These are phyloP conservation scores for Ectobius pallidus DNA, from an alignment of 2,888 invertebrate species.

Conservation along the genomic window DNA sequence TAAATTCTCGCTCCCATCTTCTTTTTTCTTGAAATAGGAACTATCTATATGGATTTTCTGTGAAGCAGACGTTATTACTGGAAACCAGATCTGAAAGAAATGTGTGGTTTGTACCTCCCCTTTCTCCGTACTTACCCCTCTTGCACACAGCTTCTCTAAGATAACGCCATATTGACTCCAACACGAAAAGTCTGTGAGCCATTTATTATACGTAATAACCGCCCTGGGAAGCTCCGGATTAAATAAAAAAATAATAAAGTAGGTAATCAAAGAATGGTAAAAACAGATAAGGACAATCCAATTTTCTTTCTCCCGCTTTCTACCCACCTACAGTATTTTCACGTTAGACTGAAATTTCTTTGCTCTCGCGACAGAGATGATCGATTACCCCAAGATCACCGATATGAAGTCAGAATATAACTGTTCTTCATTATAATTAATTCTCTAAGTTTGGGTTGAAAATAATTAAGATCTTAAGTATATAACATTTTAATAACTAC, in stretches of 20 bases:
- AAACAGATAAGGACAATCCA: slow-evolving; percentile 33
- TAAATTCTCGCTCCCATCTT: not conserved
- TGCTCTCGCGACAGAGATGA: no score
- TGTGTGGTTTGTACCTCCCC: not conserved
- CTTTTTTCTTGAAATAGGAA: not conserved
- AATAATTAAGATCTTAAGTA: no score
- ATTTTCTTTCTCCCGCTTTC: slow-evolving; percentile 12
- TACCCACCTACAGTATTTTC: slow-evolving; percentile 5
- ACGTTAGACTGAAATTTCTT: slow-evolving; percentile 17
- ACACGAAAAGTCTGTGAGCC: slow-evolving; percentile 31
- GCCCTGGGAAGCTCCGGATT: slow-evolving; percentile 18
- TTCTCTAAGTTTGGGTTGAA: no score
- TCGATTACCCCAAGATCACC: no score
- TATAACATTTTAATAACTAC: no score
- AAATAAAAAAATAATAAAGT: slow-evolving; percentile 34
- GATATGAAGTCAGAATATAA: no score
- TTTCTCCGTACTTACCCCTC: not conserved
- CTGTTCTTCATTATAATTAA: no score
- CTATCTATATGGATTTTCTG: slow-evolving; percentile 23
- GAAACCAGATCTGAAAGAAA: not conserved
- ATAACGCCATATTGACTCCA: slow-evolving; percentile 35
- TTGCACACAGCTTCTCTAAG: slow-evolving; percentile 3
- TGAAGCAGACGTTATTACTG: slow-evolving; percentile 20
- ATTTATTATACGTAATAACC: slow-evolving; percentile 33
- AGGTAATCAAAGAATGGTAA: slow-evolving; percentile 34